Percentiles rank a stretch among this genome's conserved stretches.
Conservation (phyloP, 2,113 vertebrate species). For the Abramis brama region DNA sequence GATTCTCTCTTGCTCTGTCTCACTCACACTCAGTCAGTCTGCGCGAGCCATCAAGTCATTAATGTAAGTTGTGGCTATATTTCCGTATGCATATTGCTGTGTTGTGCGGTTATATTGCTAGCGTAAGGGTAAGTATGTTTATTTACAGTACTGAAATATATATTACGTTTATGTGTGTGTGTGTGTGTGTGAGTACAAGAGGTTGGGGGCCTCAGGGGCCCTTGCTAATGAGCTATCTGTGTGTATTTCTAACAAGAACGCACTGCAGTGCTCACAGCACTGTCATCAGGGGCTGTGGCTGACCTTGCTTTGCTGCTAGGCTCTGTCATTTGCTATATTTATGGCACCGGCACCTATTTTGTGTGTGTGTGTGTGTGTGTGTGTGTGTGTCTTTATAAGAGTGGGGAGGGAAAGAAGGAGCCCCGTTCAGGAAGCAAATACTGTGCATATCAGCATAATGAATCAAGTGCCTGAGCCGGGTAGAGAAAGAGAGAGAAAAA, state of each 20-base stretch:
- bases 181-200: background rate
- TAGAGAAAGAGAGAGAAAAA: conserved; percentile 57
- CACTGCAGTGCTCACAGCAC: conserved; percentile 77
- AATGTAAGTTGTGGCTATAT: conserved; percentile 26
- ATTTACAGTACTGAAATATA: conserved; percentile 48
- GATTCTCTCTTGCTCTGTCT: background rate
- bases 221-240: conserved; percentile 82
- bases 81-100: conserved; percentile 45
- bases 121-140: conserved; percentile 52
- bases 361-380: conserved; percentile 45
- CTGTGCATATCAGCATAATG: conserved; percentile 85
- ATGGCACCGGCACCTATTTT: conserved; percentile 76
- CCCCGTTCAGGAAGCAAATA: conserved; percentile 79
- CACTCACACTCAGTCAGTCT: background rate
- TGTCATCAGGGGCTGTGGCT: conserved; percentile 78
- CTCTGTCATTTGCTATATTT: conserved; percentile 82
- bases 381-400: conserved; percentile 59
- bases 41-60: conserved; percentile 8
- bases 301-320: conserved; percentile 80
- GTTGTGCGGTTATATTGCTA: conserved; percentile 19
- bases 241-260: conserved; percentile 79
- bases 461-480: conserved; percentile 73
- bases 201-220: conserved; percentile 74
- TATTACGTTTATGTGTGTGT: conserved; percentile 37
- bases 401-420: conserved; percentile 67